Percentiles rank a stretch among this genome's conserved stretches.
Conservation (phyloP, 1,140 invertebrate species). For the Pectinophora gossypiella region DNA sequence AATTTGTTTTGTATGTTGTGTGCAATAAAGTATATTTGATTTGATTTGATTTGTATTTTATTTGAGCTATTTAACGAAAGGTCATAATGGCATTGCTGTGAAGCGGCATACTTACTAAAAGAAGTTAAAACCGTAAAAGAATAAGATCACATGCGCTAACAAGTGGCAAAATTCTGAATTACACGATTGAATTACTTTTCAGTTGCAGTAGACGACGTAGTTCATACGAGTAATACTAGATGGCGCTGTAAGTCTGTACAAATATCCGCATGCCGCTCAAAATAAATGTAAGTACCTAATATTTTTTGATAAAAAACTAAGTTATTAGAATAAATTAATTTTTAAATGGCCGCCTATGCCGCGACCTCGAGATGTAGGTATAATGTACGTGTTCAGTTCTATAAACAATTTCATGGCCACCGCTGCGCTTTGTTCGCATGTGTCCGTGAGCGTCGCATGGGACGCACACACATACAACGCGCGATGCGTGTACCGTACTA, state of each 20-base stretch:
- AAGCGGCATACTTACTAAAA: too few relatives aligned
- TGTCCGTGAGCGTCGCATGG: constrained; percentile 35
- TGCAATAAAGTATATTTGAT: too few relatives aligned
- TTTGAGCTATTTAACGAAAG: too few relatives aligned
- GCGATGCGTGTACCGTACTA: constrained; percentile 17
- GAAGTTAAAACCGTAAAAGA: too few relatives aligned
- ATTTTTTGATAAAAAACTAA: constrained; percentile 28
- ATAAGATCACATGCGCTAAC: too few relatives aligned
- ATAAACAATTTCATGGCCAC: constrained; percentile 53
- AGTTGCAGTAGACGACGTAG: too few relatives aligned
- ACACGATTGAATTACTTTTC: too few relatives aligned
- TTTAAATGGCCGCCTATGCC: constrained; percentile 32
- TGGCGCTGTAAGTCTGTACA: constrained; percentile 20
- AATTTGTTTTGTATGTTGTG: too few relatives aligned
- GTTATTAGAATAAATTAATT: constrained; percentile 49
- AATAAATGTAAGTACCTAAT: background rate
- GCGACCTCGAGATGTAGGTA: constrained; percentile 36
- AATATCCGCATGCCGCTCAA: too few relatives aligned
- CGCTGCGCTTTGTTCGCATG: constrained; percentile 41
- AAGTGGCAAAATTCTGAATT: too few relatives aligned
- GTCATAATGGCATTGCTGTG: too few relatives aligned
- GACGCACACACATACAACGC: constrained; percentile 22
- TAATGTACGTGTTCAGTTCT: constrained; percentile 29
- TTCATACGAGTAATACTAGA: constrained; percentile 21
- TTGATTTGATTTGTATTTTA: too few relatives aligned